phyloP scores from a whole-genome alignment of 2,113 vertebrate genomes.

The Nettapus auritus region DNA sequence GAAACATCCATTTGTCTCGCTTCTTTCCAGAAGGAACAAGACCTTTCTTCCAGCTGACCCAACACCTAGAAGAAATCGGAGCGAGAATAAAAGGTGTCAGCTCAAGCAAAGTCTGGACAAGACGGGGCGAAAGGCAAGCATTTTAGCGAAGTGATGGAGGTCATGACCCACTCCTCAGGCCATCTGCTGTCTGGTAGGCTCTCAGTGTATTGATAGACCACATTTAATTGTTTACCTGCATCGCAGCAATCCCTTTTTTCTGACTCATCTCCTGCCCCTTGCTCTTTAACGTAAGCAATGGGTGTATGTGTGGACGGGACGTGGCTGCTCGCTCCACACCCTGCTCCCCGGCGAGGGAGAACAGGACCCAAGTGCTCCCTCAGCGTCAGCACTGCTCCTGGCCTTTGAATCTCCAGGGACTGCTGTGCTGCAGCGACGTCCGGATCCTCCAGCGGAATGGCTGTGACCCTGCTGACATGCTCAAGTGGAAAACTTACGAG shows the following conservation, averaged over 20 bases:
- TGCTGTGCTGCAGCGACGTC: neutral
- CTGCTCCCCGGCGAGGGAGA: neutral
- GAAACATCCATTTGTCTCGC: constrained; percentile 26
- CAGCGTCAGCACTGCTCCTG: neutral
- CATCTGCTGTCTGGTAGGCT: neutral
- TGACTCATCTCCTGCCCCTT: neutral
- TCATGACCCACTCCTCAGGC: neutral
- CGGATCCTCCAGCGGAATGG: neutral
- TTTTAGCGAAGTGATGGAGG: neutral
- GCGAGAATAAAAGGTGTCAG: neutral
- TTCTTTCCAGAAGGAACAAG: neutral
- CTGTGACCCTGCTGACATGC: neutral
- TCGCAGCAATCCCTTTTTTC: neutral
- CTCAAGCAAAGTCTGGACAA: neutral
- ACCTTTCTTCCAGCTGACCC: constrained; percentile 2
- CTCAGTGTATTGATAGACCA: neutral
- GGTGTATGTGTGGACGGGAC: neutral
- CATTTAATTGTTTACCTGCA: neutral
- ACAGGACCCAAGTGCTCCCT: neutral
- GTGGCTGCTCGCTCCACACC: neutral
- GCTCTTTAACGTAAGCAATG: neutral
- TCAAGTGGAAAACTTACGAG: neutral
- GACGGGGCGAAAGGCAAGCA: neutral
- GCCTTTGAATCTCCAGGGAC: neutral
- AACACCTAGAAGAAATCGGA: neutral